Conservation (phyloP, 2,888 invertebrate genomes). For the Ectemnius lituratus region DNA sequence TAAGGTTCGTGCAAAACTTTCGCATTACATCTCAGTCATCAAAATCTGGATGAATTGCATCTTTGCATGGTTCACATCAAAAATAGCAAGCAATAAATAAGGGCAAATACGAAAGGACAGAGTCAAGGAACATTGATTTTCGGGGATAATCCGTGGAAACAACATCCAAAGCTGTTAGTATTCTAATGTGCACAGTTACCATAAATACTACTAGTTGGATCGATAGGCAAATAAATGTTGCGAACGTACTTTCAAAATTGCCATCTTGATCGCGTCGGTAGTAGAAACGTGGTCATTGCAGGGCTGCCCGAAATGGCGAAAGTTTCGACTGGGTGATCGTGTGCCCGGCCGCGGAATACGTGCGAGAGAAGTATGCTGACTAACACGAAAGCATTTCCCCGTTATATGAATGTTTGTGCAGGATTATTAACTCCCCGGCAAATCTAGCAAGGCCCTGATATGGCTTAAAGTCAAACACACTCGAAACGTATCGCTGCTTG, state of each 20-base stretch:
- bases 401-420: constrained; percentile 61
- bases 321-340: constrained; percentile 16
- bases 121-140: no score
- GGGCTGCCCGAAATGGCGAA: constrained; percentile 16
- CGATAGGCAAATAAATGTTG: not conserved
- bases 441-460: constrained; percentile 27
- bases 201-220: not conserved
- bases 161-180: no score
- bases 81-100: no score
- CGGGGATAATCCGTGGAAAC: no score
- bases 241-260: not conserved
- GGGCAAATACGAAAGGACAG: no score
- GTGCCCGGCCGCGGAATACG: constrained; percentile 5
- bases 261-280: not conserved
- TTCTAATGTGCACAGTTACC: not conserved
- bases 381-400: constrained; percentile 40
- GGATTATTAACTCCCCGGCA: constrained; percentile 57
- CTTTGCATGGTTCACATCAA: no score
- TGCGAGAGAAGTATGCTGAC: constrained; percentile 26
- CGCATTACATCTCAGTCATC: no score
- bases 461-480: constrained; percentile 19
- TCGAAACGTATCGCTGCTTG: constrained; percentile 45
- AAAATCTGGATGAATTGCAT: no score
- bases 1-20: constrained; percentile 66
- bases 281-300: constrained; percentile 15